Base-by-base conservation (phyloP, 2,888 invertebrate genomes). In the Lypha dubia region DNA sequence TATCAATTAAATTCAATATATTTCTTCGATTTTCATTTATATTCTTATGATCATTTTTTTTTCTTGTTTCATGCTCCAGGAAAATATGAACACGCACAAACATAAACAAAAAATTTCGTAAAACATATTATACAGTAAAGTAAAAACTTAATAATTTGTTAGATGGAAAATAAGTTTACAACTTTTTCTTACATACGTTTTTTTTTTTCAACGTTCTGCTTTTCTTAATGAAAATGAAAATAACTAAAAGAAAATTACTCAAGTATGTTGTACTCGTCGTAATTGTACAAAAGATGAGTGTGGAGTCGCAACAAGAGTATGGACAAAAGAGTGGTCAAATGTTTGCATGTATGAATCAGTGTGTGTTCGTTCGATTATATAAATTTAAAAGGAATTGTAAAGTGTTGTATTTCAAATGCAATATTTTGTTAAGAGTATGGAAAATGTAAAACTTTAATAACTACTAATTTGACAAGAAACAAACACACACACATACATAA, bases 1-100 rank as follows among this genome's bases (percentile, higher is more conserved):
- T 81, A 84, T 84, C 84, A 84, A 84, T 84, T 84, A 84, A 84
- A 84, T 84, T 77, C 80, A 84, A 84, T 84, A 84, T 62, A 81
- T 81, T 79, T 70, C 63, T 81, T 63, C 53, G 58, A 81, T 76
- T 56, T 81, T 71, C 28, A 76, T 76, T 38, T 20, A 67, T 58
- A 38, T 76, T 68, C 17, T 46, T 56, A 15, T 44, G 51, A 13
- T 46, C 24, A 32, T 24, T 24, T 32, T 63, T 13, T 46, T n/a
- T 20, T 24, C 28, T 32, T 63, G 8, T 46, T n/a, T 20, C 44
- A 53, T 76, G 46, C 24, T 63, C 20, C 49, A 6, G 32, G 22
- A 35, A 67, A 51, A 53, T n/a, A n/a, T 51, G 60, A 56, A 74
- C 62, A 58, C 38, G 46, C 62, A 77, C 67, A 60, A 77, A 41